Base-by-base conservation (phyloP, 2,888 invertebrate genomes). In the Drosophila antonietae region DNA sequence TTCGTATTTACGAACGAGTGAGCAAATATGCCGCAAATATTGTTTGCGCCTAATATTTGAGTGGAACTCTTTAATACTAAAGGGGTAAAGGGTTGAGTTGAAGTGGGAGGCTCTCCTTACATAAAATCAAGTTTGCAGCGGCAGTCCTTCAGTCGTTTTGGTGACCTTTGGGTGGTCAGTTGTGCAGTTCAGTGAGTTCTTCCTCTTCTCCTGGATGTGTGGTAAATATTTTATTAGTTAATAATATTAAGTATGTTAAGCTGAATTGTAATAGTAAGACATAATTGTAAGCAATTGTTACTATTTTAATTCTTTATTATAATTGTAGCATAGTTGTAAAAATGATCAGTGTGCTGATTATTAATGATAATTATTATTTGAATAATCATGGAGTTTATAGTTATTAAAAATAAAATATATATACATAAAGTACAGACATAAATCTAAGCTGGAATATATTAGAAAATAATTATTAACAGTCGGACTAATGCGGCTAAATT, bases 91-190 rank as follows among this genome's bases (percentile, higher is more conserved):
- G 9, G 0, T 6, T n/a, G 31, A 9, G 10, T 10, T 28, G 10
- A 31, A n/a, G 31, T 31, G 49, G 5, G 31, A 9, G 15, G 2
- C 3, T 3, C 15, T 9, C n/a, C 28, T 15, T 10, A n/a, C 31
- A 49, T n/a, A 31, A 49, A 49, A 10, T 31, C 5, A n/a, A n/a
- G 31, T 5, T 10, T 10, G 49, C 31, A 31, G 31, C 47, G 10
- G 47, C 47, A 31, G n/a, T 10, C 31, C 47, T n/a, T 49, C 47
- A 49, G 47, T 49, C 28, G 47, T 49, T 31, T n/a, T n/a, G 5
- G 0, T n/a, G 5, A 31, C 47, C 2, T 15, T n/a, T 1, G 28
- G 47, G 28, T 31, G 28, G 9, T 10, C 5, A 2, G 47, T 46
- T 23, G 28, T 49, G 49, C n/a, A 15, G 28, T 47, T 2, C 10